These are phyloP conservation scores for Drosophila mojavensis DNA, from an alignment of 1,140 invertebrate genomes.

Conservation along the genomic window DNA sequence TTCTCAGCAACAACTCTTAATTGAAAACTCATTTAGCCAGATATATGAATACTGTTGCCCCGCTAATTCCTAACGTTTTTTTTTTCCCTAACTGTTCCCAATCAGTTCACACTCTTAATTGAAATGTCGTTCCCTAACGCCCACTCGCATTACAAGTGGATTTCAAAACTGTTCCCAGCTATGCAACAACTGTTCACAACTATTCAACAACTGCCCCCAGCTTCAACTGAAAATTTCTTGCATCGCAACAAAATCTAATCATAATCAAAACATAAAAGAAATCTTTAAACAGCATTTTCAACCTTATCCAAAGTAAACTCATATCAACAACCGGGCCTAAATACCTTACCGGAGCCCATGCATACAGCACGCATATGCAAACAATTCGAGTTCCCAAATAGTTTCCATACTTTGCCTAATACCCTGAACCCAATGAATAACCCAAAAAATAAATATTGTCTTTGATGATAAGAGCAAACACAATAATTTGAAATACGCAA, in stretches of 20 bases:
- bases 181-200: too few species aligned
- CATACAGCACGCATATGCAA: conserved; percentile 2
- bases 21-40: too few species aligned
- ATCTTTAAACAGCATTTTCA: not conserved
- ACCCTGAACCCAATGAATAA: conserved; percentile 42
- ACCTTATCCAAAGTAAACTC: not conserved
- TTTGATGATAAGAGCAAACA: conserved; percentile 51
- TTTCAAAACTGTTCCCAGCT: too few species aligned
- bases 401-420: conserved; percentile 9
- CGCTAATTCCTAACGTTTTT: too few species aligned
- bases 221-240: too few species aligned
- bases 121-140: too few species aligned
- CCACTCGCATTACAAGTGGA: too few species aligned
- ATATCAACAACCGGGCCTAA: conserved; percentile 3
- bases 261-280: not conserved
- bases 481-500: conserved; percentile 33
- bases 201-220: too few species aligned
- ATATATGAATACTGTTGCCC: too few species aligned
- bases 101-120: too few species aligned
- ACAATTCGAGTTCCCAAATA: conserved; percentile 4
- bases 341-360: conserved; percentile 8
- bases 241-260: not conserved
- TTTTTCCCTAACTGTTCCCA: too few species aligned
- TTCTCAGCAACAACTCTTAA: too few species aligned
- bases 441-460: conserved; percentile 63